Evolutionary conservation across 2,888 invertebrate genomes (phyloP).

Genomic region (Oligia fasciuncula): DNA sequence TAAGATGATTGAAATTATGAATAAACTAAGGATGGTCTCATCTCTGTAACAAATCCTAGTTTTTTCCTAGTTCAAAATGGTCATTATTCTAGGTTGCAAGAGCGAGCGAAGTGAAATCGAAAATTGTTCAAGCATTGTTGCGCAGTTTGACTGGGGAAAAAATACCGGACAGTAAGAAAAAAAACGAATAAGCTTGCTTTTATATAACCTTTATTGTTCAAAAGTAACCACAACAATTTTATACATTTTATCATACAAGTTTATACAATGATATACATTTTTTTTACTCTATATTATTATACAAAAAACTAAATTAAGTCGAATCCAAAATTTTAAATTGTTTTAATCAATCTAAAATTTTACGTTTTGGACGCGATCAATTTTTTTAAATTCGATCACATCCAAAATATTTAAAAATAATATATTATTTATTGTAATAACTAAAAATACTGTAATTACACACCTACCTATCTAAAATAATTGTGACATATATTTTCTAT

Average conservation of each 20-base stretch:
- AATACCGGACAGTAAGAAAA: background rate
- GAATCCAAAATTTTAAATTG: slow-evolving; percentile 65
- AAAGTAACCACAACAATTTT: slow-evolving; percentile 69
- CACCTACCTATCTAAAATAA: slow-evolving; percentile 32
- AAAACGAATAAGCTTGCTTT: slow-evolving; percentile 52
- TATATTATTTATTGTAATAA: slow-evolving; percentile 56
- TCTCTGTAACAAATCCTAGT: background rate
- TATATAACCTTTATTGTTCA: slow-evolving; percentile 73
- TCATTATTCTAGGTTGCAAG: background rate
- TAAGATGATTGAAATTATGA: too few relatives aligned
- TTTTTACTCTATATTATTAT: slow-evolving; percentile 58
- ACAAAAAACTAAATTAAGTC: slow-evolving; percentile 46
- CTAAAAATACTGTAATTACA: slow-evolving; percentile 68
- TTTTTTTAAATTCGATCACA: slow-evolving; percentile 82
- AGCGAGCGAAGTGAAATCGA: background rate
- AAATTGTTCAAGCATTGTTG: background rate
- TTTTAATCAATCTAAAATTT: slow-evolving; percentile 64
- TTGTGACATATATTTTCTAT: slow-evolving; percentile 57
- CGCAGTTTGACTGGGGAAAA: background rate
- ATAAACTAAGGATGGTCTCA: background rate
- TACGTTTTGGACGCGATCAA: slow-evolving; percentile 86
- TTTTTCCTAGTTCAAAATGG: background rate
- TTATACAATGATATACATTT: slow-evolving; percentile 79
- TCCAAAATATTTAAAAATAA: slow-evolving; percentile 79
- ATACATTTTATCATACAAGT: slow-evolving; percentile 69